Conservation (phyloP, 2,888 invertebrate genomes). For the Alsophila aescularia region DNA sequence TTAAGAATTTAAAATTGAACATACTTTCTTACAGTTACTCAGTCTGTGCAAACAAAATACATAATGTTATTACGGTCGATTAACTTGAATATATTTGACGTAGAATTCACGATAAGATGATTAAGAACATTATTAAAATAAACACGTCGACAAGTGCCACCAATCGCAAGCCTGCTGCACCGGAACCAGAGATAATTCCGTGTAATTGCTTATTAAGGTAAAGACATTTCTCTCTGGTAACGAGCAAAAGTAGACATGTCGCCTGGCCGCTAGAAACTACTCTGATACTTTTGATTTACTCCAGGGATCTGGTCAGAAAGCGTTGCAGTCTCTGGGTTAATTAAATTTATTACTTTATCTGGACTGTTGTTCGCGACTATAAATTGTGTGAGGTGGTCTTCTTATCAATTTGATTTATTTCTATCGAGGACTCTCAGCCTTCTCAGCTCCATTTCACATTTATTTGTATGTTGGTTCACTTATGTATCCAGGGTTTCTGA, state of each 20-base stretch:
- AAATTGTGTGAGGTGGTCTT: conserved; percentile 23
- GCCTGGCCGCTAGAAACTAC: conserved; percentile 15
- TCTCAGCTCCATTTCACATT: no score
- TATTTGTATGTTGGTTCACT: no score
- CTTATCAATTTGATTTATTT: conserved; percentile 7
- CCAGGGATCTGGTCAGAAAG: conserved; percentile 62
- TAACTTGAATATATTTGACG: no score
- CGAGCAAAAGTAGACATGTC: conserved; percentile 20
- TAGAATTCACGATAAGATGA: background rate
- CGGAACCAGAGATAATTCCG: background rate
- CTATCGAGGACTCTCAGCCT: background rate
- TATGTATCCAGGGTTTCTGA: no score
- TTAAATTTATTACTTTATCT: conserved; percentile 49
- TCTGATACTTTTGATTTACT: conserved; percentile 52
- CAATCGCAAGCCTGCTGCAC: background rate
- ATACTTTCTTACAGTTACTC: background rate
- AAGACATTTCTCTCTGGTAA: conserved; percentile 20
- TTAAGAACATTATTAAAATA: background rate
- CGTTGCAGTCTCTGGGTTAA: conserved; percentile 51
- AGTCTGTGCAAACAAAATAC: background rate
- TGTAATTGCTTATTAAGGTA: conserved; percentile 32
- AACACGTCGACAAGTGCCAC: background rate
- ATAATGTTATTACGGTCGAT: background rate
- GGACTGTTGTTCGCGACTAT: conserved; percentile 37
- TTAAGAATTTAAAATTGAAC: background rate